These are phyloP conservation scores for Eublepharis macularius DNA, from an alignment of 2,113 vertebrate genomes.

Conservation along the genomic window DNA sequence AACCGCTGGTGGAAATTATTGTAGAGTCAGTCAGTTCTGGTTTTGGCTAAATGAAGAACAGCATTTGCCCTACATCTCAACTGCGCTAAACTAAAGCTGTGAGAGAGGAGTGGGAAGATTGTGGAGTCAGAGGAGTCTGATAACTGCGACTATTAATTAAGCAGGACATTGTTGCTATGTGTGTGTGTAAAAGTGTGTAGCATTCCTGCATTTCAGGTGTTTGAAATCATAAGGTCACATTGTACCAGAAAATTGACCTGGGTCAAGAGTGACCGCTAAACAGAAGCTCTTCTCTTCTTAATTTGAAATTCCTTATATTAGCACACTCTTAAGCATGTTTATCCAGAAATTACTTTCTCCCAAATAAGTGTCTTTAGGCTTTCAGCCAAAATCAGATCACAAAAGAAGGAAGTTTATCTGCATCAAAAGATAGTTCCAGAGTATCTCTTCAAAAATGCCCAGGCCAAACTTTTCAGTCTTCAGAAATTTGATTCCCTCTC, in stretches of 20 bases:
- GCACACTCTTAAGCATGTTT: too few species aligned
- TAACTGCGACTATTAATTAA: neutral
- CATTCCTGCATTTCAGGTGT: neutral
- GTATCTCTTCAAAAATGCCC: neutral
- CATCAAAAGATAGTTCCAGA: neutral
- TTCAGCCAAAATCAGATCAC: neutral
- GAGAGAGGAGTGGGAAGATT: neutral
- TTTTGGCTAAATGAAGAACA: neutral
- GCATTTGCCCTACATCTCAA: neutral
- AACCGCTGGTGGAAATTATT: neutral
- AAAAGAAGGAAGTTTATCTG: neutral
- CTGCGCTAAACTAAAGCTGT: neutral
- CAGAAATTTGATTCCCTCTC: neutral
- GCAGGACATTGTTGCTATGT: neutral
- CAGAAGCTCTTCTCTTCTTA: neutral
- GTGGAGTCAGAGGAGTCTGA: neutral
- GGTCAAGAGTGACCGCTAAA: neutral
- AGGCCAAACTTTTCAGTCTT: neutral
- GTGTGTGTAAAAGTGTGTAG: neutral
- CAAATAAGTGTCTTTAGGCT: too few species aligned
- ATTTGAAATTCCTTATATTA: neutral
- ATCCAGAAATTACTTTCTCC: too few species aligned
- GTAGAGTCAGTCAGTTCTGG: neutral
- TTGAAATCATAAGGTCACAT: neutral
- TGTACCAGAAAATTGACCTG: neutral